These are phyloP conservation scores for Anser cygnoides DNA, from an alignment of 2,113 vertebrate genomes.

Conservation along the genomic window DNA sequence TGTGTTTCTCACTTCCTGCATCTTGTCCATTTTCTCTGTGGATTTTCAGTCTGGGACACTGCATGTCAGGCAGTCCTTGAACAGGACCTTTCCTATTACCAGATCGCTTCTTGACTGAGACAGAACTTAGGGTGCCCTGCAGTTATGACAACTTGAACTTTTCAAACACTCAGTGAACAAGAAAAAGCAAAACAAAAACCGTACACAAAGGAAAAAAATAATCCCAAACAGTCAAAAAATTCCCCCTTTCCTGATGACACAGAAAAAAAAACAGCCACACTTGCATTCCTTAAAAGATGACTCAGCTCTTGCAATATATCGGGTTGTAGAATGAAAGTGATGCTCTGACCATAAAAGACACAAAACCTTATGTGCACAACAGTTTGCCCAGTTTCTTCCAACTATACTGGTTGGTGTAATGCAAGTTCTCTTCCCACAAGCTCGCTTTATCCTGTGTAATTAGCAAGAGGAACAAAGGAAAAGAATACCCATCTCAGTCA, in stretches of 20 bases:
- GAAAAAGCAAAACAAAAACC: background rate
- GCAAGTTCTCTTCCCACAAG: background rate
- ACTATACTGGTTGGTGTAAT: background rate
- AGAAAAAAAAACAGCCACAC: background rate
- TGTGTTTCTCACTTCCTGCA: background rate
- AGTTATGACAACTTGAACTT: background rate
- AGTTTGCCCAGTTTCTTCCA: background rate
- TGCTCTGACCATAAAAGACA: background rate
- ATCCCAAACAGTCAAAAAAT: background rate
- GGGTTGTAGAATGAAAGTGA: background rate
- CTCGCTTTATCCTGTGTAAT: background rate
- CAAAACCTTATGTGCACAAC: background rate
- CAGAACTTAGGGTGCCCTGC: background rate
- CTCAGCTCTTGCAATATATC: background rate
- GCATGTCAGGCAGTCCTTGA: background rate
- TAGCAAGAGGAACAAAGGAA: background rate
- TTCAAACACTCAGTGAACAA: background rate
- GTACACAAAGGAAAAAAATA: background rate
- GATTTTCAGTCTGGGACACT: background rate
- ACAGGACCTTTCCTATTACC: background rate
- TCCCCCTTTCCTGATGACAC: background rate
- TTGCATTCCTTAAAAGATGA: background rate
- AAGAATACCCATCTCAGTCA: background rate
- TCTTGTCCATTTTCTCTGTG: background rate
- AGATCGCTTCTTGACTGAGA: background rate